Percentiles rank a stretch among this genome's conserved stretches.
phyloP scores from a whole-genome alignment of 2,113 vertebrate species.

The Lophochroa leadbeateri region DNA sequence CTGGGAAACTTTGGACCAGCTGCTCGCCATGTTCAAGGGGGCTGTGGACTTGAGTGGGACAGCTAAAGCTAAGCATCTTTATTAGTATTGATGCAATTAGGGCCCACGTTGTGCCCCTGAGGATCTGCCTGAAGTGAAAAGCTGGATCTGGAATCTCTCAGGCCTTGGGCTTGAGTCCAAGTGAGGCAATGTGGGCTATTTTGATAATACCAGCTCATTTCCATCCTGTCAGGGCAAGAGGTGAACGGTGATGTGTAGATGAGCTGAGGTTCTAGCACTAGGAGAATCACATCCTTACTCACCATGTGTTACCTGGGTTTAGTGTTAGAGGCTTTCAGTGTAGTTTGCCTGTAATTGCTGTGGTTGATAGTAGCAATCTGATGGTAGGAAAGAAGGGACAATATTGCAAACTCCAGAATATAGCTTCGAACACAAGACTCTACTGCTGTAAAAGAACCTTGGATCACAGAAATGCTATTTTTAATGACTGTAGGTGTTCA shows the following conservation, averaged over 20 bases:
- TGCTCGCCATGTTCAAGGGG: neutral
- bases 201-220: neutral
- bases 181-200: neutral
- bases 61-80: neutral
- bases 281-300: neutral
- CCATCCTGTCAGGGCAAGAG: neutral
- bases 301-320: neutral
- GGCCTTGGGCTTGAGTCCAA: neutral
- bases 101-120: neutral
- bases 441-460: conserved; percentile 42
- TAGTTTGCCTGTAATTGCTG: neutral
- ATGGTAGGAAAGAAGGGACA: neutral
- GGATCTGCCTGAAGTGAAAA: neutral
- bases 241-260: neutral
- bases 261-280: neutral
- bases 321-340: neutral
- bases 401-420: neutral
- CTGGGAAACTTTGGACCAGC: neutral
- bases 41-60: neutral
- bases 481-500: conserved; percentile 73
- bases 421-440: neutral
- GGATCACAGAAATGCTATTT: conserved; percentile 57
- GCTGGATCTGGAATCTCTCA: neutral
- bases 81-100: neutral
- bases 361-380: neutral